Evolutionary conservation across 1,140 invertebrate species (phyloP).

Genomic region (Aphaenogaster floridana): DNA sequence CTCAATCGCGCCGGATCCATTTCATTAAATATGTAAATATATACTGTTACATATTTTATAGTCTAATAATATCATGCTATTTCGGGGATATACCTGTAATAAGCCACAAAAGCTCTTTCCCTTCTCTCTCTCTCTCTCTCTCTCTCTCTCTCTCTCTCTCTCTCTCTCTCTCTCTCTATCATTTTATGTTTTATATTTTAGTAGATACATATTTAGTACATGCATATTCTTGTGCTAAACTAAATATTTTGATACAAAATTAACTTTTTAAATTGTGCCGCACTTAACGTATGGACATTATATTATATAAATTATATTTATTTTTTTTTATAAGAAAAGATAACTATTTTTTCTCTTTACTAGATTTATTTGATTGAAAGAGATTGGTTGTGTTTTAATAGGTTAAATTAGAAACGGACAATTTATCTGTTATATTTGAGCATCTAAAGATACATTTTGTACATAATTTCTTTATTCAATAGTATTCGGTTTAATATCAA

Average conservation of each 20-base stretch:
- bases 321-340: neutral
- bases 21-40: constrained; percentile 56
- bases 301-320: neutral
- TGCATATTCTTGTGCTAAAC: neutral
- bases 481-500: neutral
- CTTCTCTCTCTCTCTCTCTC: neutral
- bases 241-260: neutral
- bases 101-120: neutral
- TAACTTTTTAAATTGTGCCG: neutral
- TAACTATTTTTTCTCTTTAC: neutral
- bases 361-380: neutral
- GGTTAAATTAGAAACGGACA: neutral
- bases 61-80: constrained; percentile 24
- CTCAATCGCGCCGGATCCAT: constrained; percentile 41
- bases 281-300: neutral
- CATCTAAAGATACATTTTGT: neutral
- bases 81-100: neutral
- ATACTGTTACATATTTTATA: constrained; percentile 60
- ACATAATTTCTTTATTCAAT: neutral
- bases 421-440: neutral
- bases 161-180: too few species aligned
- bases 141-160: neutral
- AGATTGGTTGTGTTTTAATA: neutral
- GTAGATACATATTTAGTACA: neutral
- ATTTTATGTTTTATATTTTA: constrained; percentile 15